phyloP scores from a whole-genome alignment of 2,113 vertebrate species.

The Mandrillus leucophaeus region DNA sequence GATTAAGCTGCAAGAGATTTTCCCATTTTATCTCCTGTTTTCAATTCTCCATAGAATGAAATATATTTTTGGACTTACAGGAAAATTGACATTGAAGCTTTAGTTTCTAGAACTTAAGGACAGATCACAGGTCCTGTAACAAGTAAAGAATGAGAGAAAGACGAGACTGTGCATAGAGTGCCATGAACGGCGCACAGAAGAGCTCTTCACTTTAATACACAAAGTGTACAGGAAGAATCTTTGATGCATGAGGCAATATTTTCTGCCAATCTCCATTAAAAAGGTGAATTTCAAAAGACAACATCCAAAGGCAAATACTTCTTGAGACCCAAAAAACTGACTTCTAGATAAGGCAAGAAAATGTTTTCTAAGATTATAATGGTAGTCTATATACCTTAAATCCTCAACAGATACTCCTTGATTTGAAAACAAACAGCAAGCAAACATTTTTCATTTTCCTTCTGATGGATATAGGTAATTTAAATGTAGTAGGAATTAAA shows the following conservation, averaged over 20 bases:
- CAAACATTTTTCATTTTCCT: slow-evolving; percentile 36
- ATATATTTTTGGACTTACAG: background rate
- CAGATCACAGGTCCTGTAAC: background rate
- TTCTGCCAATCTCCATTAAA: background rate
- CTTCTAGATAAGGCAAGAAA: slow-evolving; percentile 20
- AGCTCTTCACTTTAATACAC: background rate
- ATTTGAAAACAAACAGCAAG: slow-evolving; percentile 34
- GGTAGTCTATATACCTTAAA: background rate
- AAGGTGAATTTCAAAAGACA: slow-evolving; percentile 30
- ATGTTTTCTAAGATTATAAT: background rate
- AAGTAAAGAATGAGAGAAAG: background rate
- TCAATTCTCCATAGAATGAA: slow-evolving; percentile 18
- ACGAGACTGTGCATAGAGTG: background rate
- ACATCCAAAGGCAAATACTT: background rate
- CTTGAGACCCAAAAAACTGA: background rate
- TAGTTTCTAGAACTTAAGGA: slow-evolving; percentile 27
- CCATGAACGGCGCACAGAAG: background rate
- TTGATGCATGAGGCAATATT: background rate
- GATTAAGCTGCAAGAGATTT: slow-evolving; percentile 30
- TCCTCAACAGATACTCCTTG: background rate
- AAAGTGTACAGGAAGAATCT: background rate
- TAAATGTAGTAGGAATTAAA: slow-evolving; percentile 29
- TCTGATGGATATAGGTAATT: slow-evolving; percentile 11
- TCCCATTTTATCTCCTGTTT: slow-evolving; percentile 13
- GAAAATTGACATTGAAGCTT: background rate